These are phyloP conservation scores for Hyppa rectilinea DNA, from an alignment of 2,888 invertebrate species.

Conservation along the genomic window DNA sequence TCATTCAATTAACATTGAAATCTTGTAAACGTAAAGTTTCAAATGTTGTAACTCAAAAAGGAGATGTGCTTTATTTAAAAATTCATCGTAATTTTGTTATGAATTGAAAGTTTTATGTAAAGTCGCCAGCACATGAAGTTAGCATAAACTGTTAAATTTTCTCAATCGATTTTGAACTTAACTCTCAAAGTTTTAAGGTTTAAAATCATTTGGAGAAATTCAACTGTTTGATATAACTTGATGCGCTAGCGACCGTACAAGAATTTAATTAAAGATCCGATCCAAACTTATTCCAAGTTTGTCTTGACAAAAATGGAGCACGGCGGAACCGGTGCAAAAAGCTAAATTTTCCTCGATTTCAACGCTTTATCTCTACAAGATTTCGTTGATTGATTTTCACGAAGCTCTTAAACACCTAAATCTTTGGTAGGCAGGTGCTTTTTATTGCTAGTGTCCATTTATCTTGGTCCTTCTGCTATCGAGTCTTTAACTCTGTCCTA, in stretches of 20 bases:
- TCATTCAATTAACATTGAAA: neutral
- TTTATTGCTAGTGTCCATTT: constrained; percentile 42
- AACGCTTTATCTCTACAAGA: constrained; percentile 29
- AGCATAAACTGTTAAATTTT: too few relatives aligned
- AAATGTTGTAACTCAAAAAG: constrained; percentile 13
- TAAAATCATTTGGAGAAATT: too few relatives aligned
- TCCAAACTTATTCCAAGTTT: constrained; percentile 45
- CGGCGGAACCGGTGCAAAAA: constrained; percentile 18
- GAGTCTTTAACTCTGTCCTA: constrained; percentile 53
- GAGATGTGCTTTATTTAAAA: neutral
- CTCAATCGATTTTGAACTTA: too few relatives aligned
- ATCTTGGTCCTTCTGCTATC: constrained; percentile 50
- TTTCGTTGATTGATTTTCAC: constrained; percentile 42
- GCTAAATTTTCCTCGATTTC: constrained; percentile 24
- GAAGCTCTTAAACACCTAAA: constrained; percentile 13
- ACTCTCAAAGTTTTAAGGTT: too few relatives aligned
- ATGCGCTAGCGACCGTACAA: too few relatives aligned
- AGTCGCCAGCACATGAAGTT: too few relatives aligned
- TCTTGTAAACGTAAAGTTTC: constrained; percentile 15
- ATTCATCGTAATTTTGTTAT: constrained; percentile 24
- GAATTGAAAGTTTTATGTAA: constrained; percentile 42
- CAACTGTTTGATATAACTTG: too few relatives aligned
- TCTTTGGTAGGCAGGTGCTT: constrained; percentile 24
- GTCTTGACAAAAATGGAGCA: constrained; percentile 17
- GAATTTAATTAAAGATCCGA: constrained; percentile 56